Conservation (phyloP, 1,140 invertebrate genomes). For the Capitella teleta region DNA sequence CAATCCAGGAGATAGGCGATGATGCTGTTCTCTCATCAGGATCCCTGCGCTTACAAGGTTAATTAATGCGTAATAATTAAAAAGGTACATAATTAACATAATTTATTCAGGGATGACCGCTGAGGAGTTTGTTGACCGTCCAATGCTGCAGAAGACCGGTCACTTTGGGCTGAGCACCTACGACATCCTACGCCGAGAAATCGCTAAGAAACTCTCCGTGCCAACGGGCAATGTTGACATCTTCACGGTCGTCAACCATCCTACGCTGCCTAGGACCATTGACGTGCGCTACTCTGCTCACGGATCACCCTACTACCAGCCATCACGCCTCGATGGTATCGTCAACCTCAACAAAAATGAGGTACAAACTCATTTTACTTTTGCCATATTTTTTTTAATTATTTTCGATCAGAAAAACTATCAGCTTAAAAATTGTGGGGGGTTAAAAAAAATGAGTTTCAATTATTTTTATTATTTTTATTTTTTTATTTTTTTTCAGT, state of each 20-base stretch:
- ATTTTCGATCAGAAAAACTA: no score
- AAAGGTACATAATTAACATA: neutral
- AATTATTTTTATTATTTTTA: neutral
- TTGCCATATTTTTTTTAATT: neutral
- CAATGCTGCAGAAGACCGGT: constrained; percentile 30
- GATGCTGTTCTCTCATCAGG: constrained; percentile 92
- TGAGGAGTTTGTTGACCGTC: constrained; percentile 71
- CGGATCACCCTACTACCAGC: constrained; percentile 89
- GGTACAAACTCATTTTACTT: constrained; percentile 37
- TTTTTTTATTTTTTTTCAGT: constrained; percentile 45
- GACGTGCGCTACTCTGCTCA: constrained; percentile 90
- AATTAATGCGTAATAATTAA: constrained; percentile 1
- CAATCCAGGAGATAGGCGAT: constrained; percentile 83
- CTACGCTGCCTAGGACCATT: constrained; percentile 16
- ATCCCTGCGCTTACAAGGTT: constrained; percentile 72
- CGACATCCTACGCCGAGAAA: constrained; percentile 77
- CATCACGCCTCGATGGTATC: constrained; percentile 83
- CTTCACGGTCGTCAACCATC: constrained; percentile 70
- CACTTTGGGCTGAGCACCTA: constrained; percentile 83
- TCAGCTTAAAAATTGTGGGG: neutral
- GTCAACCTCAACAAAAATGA: constrained; percentile 85
- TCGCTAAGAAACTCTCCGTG: constrained; percentile 61
- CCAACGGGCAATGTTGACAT: constrained; percentile 86
- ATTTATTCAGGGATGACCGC: constrained; percentile 67
- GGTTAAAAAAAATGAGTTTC: neutral